These are phyloP conservation scores for Plecturocebus donacophilus DNA, from an alignment of 2,113 vertebrate genomes.

Conservation along the genomic window DNA sequence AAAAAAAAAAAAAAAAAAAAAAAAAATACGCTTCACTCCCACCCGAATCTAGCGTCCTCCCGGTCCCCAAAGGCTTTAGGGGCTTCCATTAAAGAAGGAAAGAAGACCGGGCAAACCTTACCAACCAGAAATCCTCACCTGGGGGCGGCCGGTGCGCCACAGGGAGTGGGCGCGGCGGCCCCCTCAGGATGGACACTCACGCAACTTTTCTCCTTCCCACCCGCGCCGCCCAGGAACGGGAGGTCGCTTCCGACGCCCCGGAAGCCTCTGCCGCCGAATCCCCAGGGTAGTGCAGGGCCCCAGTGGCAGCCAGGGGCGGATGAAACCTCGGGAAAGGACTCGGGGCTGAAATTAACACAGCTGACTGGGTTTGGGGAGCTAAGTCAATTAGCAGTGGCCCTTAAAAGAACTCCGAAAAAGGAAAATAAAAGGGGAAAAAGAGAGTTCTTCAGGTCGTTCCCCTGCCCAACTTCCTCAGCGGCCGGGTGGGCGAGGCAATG, in stretches of 20 bases:
- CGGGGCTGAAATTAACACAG: neutral
- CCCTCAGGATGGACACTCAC: neutral
- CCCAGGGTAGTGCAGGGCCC: slow-evolving; percentile 29
- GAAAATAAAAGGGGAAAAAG: neutral
- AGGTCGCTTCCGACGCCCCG: slow-evolving; percentile 60
- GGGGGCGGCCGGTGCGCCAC: neutral
- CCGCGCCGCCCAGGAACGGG: slow-evolving; percentile 53
- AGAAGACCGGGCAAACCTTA: neutral
- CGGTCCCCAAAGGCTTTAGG: neutral
- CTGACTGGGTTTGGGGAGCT: neutral
- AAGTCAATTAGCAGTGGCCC: neutral
- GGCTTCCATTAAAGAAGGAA: neutral
- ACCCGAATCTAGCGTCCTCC: neutral
- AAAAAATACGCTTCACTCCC: neutral
- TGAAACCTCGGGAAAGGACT: neutral
- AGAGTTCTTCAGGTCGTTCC: slow-evolving; percentile 6
- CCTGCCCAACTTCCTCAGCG: slow-evolving; percentile 57
- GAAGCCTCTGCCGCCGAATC: slow-evolving; percentile 64
- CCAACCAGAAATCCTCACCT: neutral
- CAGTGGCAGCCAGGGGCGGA: neutral
- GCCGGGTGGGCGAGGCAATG: neutral
- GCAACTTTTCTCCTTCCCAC: no score
- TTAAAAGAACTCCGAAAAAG: slow-evolving; percentile 18
- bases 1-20: neutral
- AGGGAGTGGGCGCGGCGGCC: neutral